phyloP scores from a whole-genome alignment of 92 coral and sea anemone species.

The Ricordea florida region DNA sequence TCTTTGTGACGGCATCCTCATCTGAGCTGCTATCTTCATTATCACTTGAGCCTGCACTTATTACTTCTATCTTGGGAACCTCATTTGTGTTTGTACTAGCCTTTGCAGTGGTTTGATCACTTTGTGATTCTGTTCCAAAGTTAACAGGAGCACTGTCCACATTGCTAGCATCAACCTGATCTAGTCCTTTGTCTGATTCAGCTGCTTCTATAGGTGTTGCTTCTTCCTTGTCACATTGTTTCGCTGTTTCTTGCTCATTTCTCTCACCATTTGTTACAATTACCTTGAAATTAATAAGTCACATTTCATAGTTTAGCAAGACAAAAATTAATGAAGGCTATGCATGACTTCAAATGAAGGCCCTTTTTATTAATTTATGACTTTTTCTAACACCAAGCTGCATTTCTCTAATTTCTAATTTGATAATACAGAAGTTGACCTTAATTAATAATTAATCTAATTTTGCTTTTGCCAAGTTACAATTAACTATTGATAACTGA shows the following conservation, averaged over 20 bases:
- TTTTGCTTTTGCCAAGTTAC: too few species aligned
- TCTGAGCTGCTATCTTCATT: constrained; percentile 7
- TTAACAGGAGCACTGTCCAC: too few species aligned
- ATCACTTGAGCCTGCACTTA: not conserved
- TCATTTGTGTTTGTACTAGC: not conserved
- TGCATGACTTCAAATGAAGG: not conserved
- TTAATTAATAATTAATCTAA: too few species aligned
- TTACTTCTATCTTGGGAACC: constrained; percentile 16
- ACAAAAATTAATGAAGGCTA: not conserved
- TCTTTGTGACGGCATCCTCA: not conserved
- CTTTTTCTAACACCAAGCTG: too few species aligned
- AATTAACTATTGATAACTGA: too few species aligned
- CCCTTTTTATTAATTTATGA: too few species aligned
- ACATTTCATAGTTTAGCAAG: not conserved
- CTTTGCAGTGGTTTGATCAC: not conserved
- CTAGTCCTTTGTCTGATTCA: not conserved
- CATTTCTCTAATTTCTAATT: too few species aligned
- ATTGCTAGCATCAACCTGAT: constrained; percentile 2
- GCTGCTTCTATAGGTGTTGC: not conserved
- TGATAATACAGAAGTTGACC: too few species aligned
- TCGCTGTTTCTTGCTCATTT: not conserved
- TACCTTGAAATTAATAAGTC: not conserved
- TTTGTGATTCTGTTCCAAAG: too few species aligned
- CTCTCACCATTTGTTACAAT: not conserved
- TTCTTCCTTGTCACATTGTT: not conserved